phyloP scores from a whole-genome alignment of 2,797 vertebrate genomes.

The Balearica regulorum region DNA sequence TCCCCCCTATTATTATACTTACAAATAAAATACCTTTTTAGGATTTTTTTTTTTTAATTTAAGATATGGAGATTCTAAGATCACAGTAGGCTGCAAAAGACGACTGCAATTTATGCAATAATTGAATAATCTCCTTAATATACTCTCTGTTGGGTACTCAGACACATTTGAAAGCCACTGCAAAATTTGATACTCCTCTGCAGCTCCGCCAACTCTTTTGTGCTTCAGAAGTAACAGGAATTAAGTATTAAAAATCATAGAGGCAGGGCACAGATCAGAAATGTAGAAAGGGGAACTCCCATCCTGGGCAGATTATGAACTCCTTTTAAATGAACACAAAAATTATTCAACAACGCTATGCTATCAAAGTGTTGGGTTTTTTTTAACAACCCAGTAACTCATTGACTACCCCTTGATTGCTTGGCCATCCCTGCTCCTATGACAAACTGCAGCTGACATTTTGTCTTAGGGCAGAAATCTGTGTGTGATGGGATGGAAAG shows the following conservation, averaged over 20 bases:
- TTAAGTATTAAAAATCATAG: neutral
- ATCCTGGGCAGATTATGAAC: neutral
- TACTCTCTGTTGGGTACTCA: neutral
- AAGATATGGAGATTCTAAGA: neutral
- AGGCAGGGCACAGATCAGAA: neutral
- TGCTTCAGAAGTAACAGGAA: neutral
- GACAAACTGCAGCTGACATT: neutral
- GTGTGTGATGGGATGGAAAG: neutral
- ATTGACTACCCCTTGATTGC: neutral
- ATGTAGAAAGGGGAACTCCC: neutral
- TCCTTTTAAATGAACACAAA: neutral
- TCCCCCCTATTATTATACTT: neutral
- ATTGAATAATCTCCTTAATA: conserved; percentile 29
- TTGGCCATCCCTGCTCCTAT: neutral
- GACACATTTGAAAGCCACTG: neutral
- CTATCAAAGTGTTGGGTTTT: neutral
- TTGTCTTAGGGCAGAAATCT: neutral
- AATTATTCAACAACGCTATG: neutral
- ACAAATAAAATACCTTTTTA: neutral
- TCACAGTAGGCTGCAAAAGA: neutral
- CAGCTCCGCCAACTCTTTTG: accelerated
- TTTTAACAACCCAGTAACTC: neutral
- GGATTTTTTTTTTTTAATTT: neutral
- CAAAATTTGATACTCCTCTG: neutral
- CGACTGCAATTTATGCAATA: neutral